phyloP scores from a whole-genome alignment of 2,797 vertebrate genomes.

The Rachycentron canadum region DNA sequence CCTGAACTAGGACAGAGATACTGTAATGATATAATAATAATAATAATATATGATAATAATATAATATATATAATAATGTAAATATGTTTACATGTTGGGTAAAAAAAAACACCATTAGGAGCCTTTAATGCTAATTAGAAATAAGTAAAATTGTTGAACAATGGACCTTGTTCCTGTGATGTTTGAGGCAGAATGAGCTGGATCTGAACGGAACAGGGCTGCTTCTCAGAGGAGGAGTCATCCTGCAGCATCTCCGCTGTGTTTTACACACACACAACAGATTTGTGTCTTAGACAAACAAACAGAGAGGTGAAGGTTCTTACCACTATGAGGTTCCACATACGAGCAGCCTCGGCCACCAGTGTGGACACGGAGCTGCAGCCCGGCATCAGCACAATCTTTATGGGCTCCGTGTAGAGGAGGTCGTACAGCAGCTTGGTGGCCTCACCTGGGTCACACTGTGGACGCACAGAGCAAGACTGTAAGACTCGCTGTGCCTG shows the following conservation, averaged over 20 bases:
- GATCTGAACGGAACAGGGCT: too few relatives aligned
- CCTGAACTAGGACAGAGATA: too few relatives aligned
- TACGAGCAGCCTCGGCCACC: constrained; percentile 91
- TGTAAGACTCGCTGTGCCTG: background rate
- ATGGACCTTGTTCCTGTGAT: background rate
- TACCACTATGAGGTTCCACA: constrained; percentile 94
- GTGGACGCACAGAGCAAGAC: constrained; percentile 15
- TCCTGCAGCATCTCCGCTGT: constrained; percentile 4
- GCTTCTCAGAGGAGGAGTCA: background rate
- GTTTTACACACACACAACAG: background rate
- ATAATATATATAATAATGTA: too few relatives aligned
- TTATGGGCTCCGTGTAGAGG: constrained; percentile 92
- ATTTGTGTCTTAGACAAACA: background rate
- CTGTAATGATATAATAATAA: too few relatives aligned
- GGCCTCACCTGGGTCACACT: constrained; percentile 85
- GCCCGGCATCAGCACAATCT: constrained; percentile 92
- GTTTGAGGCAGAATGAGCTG: background rate
- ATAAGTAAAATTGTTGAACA: background rate
- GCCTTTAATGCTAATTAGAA: background rate
- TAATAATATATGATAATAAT: too few relatives aligned
- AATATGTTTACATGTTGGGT: background rate
- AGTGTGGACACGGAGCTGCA: constrained; percentile 92
- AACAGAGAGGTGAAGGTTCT: constrained; percentile 3
- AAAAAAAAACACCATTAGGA: background rate
- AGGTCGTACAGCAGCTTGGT: constrained; percentile 92